These are phyloP conservation scores for Solenopsis invicta DNA, from an alignment of 1,140 invertebrate genomes.

Conservation along the genomic window DNA sequence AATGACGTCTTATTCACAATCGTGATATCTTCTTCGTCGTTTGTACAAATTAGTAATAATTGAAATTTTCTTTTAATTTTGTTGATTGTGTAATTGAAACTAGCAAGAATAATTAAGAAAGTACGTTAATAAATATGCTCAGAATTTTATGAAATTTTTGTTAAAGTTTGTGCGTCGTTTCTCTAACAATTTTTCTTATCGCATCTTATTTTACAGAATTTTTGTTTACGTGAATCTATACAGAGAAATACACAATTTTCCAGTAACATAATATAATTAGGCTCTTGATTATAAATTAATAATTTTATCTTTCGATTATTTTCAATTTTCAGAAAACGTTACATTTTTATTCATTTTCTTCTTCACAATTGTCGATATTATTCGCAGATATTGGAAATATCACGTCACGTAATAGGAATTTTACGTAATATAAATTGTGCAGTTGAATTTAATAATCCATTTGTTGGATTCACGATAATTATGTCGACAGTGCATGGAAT, in stretches of 20 bases:
- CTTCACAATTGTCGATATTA: slow-evolving; percentile 22
- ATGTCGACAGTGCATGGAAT: slow-evolving; percentile 62
- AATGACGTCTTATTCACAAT: neutral
- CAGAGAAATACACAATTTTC: neutral
- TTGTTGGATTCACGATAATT: slow-evolving; percentile 64
- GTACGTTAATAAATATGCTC: too few species aligned
- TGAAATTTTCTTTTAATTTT: neutral
- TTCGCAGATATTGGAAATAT: slow-evolving; percentile 35
- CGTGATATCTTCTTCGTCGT: neutral
- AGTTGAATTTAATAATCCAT: slow-evolving; percentile 59
- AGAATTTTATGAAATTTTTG: neutral
- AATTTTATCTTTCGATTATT: neutral
- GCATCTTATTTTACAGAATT: too few species aligned
- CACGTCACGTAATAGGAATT: slow-evolving; percentile 44
- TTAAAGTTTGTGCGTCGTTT: neutral
- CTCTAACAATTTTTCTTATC: neutral
- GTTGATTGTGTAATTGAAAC: neutral
- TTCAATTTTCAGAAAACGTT: slow-evolving; percentile 22
- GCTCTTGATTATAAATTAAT: neutral
- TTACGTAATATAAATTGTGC: slow-evolving; percentile 51
- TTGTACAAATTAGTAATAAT: neutral
- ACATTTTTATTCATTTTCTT: slow-evolving; percentile 23
- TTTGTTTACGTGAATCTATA: neutral
- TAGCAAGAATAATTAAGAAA: neutral
- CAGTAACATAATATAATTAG: neutral